Base-by-base conservation (phyloP, 2,797 vertebrate genomes). In the Crotalus adamanteus region DNA sequence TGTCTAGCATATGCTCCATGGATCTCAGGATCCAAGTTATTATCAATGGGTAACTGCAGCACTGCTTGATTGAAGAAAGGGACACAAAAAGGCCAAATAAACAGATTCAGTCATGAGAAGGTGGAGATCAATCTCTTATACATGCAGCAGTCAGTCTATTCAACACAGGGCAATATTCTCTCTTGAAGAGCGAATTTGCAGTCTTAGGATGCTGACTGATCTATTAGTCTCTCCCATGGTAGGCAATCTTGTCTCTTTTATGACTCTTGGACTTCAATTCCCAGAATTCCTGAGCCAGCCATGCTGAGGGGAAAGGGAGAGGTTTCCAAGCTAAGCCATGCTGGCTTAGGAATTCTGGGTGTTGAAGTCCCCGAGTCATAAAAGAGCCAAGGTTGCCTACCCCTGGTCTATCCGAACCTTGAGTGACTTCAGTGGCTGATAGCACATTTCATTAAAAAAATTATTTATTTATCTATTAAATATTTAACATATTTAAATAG, bases 1-100 rank as follows among this genome's bases (percentile, higher is more conserved):
- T 22, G 73, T 25, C 20, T 37, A 69, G 31, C 20, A 61, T 60
- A 9, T 12, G 3, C 28, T 92, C 65, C 26, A n/a, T 3, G 6
- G n/a, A 47, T 57, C 11, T 73, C 12, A n/a, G 22, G 37, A 47
- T 83, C 73, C 37, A 83, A 42, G 37, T 42, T 97, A 91, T 9
- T 93, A 90, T 95, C 95, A 95, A 20, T 87, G 0, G 93, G 7
- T 37, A 60, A 51, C 37, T n/a, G 6, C 22, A 88, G 16, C 20
- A 51, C 4, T 25, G 56, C n/a, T 42, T 73, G 61, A 91, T 28
- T 85, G 12, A 18, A 47, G 56, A 11, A 85, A 60, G 9, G 16
- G 37, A 85, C 9, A 47, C 25, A 1, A 47, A 22, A 42, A 83
- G 9, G 37, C 55, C 42, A 4, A 25, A 61, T 12, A 61, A 61